phyloP scores from a whole-genome alignment of 2,113 vertebrate species.

The Arvicanthis niloticus region DNA sequence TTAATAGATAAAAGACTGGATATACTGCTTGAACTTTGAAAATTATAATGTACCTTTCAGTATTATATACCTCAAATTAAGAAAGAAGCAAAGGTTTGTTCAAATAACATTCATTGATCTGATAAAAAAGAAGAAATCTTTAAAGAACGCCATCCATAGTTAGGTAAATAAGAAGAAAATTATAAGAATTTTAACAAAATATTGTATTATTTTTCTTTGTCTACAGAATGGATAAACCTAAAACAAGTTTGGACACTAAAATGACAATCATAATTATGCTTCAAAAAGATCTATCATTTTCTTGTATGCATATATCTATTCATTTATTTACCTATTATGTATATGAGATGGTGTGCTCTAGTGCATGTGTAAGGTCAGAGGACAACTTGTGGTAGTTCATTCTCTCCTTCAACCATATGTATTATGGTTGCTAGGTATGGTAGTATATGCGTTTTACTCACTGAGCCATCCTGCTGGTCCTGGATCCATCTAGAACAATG shows the following conservation, averaged over 20 bases:
- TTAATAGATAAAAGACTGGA: no score
- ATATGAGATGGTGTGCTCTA: not conserved
- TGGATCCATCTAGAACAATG: not conserved
- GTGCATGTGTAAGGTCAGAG: not conserved
- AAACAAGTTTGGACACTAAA: constrained; percentile 13
- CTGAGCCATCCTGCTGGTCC: not conserved
- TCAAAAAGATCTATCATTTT: not conserved
- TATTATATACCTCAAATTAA: not conserved
- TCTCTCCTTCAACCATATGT: not conserved
- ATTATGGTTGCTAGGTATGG: not conserved
- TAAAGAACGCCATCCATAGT: no score
- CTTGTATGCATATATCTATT: fast-evolving
- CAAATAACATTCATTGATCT: not conserved
- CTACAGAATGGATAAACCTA: not conserved
- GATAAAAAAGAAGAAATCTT: not conserved
- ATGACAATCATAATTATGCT: not conserved
- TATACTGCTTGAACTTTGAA: not conserved
- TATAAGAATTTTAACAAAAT: not conserved
- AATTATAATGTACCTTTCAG: not conserved
- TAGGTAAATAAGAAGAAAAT: not conserved
- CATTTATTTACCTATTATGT: not conserved
- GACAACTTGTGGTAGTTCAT: not conserved
- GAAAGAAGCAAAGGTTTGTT: not conserved
- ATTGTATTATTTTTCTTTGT: not conserved
- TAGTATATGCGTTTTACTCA: not conserved